A percentile compares a stretch with the other conserved stretches of the same genome.
Conservation (phyloP, 1,140 invertebrate species). For the Parapsyche elsis region DNA sequence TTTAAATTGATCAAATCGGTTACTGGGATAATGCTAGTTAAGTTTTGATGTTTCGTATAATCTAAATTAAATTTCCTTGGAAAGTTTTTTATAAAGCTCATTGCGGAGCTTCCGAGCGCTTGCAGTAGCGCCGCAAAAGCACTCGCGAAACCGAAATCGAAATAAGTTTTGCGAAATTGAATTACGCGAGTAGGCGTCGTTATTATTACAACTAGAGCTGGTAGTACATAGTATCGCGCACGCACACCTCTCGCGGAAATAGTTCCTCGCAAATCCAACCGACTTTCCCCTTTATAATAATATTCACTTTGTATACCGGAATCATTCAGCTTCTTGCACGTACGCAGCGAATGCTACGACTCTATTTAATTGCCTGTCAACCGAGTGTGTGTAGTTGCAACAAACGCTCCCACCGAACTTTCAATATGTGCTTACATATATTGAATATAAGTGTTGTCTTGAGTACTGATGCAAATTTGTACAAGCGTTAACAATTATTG, state of each 20-base stretch:
- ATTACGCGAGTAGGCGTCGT: conserved; percentile 48
- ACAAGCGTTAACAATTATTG: conserved; percentile 3
- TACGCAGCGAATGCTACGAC: background rate
- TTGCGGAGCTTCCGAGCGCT: background rate
- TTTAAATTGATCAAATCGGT: background rate
- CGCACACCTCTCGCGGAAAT: conserved; percentile 49
- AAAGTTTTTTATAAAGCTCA: background rate
- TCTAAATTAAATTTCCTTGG: background rate
- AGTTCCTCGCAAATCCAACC: conserved; percentile 36
- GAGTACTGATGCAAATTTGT: no score
- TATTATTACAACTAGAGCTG: conserved; percentile 43
- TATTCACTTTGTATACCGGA: conserved; percentile 42
- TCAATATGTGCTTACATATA: no score
- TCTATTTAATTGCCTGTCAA: conserved; percentile 32
- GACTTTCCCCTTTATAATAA: conserved; percentile 53
- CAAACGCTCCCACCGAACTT: no score
- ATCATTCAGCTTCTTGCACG: background rate
- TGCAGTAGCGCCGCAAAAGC: background rate
- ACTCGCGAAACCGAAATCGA: conserved; percentile 27
- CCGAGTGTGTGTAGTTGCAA: background rate
- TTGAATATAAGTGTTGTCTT: no score
- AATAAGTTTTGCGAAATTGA: conserved; percentile 54
- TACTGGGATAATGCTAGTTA: no score
- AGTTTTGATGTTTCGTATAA: no score
- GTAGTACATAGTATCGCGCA: conserved; percentile 39